Conservation (phyloP, 2,113 vertebrate species). For the Chinchilla lanigera region DNA sequence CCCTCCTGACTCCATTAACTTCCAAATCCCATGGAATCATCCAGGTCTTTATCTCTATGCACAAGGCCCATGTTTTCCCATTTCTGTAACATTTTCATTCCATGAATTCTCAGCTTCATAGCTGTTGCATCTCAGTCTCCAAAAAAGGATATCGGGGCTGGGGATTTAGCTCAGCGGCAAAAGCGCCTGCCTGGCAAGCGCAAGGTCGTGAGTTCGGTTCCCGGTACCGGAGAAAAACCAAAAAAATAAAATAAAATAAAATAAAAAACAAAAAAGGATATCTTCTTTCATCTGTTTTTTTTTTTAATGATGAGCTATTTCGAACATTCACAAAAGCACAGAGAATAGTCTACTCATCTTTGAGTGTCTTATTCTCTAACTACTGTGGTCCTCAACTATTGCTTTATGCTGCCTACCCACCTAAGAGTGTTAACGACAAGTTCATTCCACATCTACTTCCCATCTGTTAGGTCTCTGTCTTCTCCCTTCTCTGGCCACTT, state of each 20-base stretch:
- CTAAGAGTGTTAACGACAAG: rapidly evolving
- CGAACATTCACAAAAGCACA: neutral
- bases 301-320: neutral
- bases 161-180: too few relatives aligned
- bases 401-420: too few relatives aligned
- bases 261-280: neutral
- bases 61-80: neutral
- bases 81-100: neutral
- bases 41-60: neutral
- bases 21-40: neutral
- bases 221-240: too few relatives aligned
- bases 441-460: neutral
- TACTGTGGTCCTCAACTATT: neutral
- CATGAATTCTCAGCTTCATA: neutral
- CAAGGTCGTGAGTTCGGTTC: too few relatives aligned
- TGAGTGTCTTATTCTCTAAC: neutral
- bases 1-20: too few relatives aligned
- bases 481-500: neutral
- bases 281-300: neutral
- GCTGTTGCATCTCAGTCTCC: neutral
- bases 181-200: too few relatives aligned
- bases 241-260: too few relatives aligned
- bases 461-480: neutral
- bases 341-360: neutral
- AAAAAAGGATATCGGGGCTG: neutral